Percentiles rank a stretch among this genome's conserved stretches.
These are phyloP conservation scores for Colossoma macropomum DNA, from an alignment of 2,113 vertebrate genomes.

Conservation along the genomic window DNA sequence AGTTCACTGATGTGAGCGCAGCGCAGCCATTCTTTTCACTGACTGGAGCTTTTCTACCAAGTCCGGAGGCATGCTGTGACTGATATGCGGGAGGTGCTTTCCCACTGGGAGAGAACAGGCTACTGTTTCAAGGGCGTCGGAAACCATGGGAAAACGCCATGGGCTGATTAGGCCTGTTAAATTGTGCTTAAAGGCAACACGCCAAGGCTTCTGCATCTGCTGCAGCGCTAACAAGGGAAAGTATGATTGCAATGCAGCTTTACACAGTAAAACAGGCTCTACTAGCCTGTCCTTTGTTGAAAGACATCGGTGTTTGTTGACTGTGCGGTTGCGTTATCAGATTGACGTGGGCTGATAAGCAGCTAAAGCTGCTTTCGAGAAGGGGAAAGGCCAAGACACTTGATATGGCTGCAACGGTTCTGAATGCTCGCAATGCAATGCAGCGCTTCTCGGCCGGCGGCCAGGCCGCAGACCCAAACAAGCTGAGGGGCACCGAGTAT, in stretches of 20 bases:
- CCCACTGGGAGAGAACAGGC: conserved; percentile 24
- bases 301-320: conserved; percentile 16
- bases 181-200: conserved; percentile 30
- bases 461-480: neutral
- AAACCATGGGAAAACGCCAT: conserved; percentile 36
- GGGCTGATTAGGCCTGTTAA: conserved; percentile 51
- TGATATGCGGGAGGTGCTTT: conserved; percentile 29
- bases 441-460: neutral
- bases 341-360: conserved; percentile 1
- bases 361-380: neutral
- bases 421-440: neutral
- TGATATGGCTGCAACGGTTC: neutral
- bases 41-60: neutral
- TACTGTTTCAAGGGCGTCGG: conserved; percentile 43
- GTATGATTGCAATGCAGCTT: conserved; percentile 30
- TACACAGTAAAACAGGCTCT: conserved; percentile 14
- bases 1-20: neutral
- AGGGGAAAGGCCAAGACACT: neutral
- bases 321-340: neutral
- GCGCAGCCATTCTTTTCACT: neutral
- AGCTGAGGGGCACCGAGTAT: neutral
- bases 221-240: conserved; percentile 34
- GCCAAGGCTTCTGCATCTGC: conserved; percentile 22
- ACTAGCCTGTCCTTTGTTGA: neutral
- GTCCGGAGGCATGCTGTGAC: neutral